Base-by-base conservation (phyloP, 2,113 vertebrate species). In the Eulacestoma nigropectus region DNA sequence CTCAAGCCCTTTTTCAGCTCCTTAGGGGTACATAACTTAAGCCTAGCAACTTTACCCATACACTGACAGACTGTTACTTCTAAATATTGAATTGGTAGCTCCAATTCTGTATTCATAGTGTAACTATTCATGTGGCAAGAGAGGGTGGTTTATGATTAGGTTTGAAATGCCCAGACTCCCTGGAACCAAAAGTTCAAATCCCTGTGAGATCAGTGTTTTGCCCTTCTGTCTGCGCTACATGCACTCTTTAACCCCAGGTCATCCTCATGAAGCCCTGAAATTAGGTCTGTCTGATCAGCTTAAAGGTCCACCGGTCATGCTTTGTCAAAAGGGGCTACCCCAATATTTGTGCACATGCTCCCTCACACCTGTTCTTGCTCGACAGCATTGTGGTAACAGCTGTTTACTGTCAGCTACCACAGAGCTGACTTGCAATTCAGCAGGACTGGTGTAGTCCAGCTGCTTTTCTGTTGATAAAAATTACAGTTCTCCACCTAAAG, bases 1-100 rank as follows among this genome's bases (percentile, higher is more conserved):
- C 95, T 95, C 95, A 96, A 96, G 94, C 82, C 91, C 93, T 89
- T 94, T 88, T 92, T 97, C 79, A 92, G 90, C 32, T 96, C 93
- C 94, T 97, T 42, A 29, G 85, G 89, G 95, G 79, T 57, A 2
- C 59, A 94, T 92, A 95, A 96, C 89, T 97, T 94, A 90, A 94
- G 85, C 68, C 62, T 50, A 92, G 88, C 41, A 92, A 37, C 85
- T 55, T 91, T 68, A 80, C 63, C 39, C 76, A 62, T 85, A 86
- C 49, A 94, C 82, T 84, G 82, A 77, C 81, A 91, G 75, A 88
- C 49, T 92, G 80, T 90, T 94, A 70, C 81, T 86, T 94, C 81
- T 89, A 74, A 95, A 90, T 89, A 67, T 56, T 87, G 44, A 89
- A 82, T 67, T 65, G 60, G 80, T 82, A 90, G 65, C 52, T 86